phyloP scores from a whole-genome alignment of 1,140 invertebrate genomes.

The Platorchestia sp. region DNA sequence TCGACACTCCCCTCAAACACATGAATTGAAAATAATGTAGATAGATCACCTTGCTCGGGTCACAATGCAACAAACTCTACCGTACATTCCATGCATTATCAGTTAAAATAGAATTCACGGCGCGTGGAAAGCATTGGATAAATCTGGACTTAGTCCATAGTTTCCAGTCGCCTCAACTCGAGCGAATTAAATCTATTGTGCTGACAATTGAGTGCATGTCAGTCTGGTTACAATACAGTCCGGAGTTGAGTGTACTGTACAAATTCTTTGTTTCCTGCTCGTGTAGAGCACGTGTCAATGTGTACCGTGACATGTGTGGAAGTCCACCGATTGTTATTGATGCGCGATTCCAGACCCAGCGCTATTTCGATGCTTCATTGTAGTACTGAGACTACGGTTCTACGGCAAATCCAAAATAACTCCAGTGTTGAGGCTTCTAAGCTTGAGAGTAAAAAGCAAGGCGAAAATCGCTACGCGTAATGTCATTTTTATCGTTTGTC shows the following conservation, averaged over 20 bases:
- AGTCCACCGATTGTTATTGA: neutral
- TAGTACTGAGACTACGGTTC: neutral
- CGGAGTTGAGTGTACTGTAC: neutral
- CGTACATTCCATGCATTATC: neutral
- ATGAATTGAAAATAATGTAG: neutral
- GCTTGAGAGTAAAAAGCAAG: too few species aligned
- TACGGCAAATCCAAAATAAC: too few species aligned
- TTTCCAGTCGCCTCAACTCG: neutral
- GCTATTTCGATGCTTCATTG: neutral
- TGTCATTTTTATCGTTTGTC: too few species aligned
- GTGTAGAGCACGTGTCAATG: neutral
- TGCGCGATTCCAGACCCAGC: neutral
- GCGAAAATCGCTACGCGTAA: too few species aligned
- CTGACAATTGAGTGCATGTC: neutral
- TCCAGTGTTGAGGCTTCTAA: too few species aligned
- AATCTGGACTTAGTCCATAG: neutral
- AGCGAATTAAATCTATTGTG: neutral
- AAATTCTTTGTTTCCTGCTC: neutral
- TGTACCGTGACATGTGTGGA: neutral
- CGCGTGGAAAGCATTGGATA: neutral
- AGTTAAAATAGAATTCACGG: neutral
- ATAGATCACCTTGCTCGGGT: neutral
- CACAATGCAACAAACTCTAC: neutral
- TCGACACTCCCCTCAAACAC: neutral
- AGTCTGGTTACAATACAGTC: neutral